Percentiles rank a stretch among this genome's conserved stretches.
phyloP scores from a whole-genome alignment of 1,140 invertebrate genomes.

The Drosophila erecta region DNA sequence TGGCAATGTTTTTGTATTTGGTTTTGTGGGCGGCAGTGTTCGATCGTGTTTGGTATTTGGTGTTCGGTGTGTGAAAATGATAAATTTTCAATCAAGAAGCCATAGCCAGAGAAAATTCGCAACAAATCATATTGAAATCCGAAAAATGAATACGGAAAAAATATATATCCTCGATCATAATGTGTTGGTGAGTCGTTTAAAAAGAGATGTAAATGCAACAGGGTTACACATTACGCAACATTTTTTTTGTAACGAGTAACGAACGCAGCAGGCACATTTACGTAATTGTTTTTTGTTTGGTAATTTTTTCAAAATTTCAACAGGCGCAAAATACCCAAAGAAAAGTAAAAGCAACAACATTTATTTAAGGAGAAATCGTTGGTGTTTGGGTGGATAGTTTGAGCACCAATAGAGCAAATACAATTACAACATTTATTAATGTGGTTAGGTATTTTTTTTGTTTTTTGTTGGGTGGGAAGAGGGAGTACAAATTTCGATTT shows the following conservation, averaged over 20 bases:
- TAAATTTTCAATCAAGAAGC: conserved; percentile 60
- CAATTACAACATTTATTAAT: conserved; percentile 80
- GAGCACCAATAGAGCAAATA: conserved; percentile 77
- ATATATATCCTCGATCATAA: conserved; percentile 56
- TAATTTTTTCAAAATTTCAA: conserved; percentile 59
- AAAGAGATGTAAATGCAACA: conserved; percentile 75
- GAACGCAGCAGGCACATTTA: conserved; percentile 81
- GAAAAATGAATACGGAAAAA: conserved; percentile 45
- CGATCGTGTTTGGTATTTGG: conserved; percentile 13
- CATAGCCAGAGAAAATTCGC: conserved; percentile 67
- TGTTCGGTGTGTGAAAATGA: conserved; percentile 28
- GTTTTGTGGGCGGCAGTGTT: conserved; percentile 7
- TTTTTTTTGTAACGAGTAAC: conserved; percentile 75
- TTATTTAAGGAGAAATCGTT: conserved; percentile 71
- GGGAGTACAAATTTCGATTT: conserved; percentile 51
- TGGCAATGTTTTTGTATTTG: conserved; percentile 53
- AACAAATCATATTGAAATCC: conserved; percentile 48
- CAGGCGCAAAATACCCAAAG: conserved; percentile 78
- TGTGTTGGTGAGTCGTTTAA: conserved; percentile 64
- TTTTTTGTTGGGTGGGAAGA: conserved; percentile 27
- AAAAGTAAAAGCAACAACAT: conserved; percentile 76
- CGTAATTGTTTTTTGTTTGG: conserved; percentile 45
- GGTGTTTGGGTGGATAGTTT: conserved; percentile 63
- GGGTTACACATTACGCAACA: conserved; percentile 76
- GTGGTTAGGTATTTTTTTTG: conserved; percentile 43